Evolutionary conservation across 2,797 vertebrate species (phyloP).

Genomic region (Emys orbicularis): DNA sequence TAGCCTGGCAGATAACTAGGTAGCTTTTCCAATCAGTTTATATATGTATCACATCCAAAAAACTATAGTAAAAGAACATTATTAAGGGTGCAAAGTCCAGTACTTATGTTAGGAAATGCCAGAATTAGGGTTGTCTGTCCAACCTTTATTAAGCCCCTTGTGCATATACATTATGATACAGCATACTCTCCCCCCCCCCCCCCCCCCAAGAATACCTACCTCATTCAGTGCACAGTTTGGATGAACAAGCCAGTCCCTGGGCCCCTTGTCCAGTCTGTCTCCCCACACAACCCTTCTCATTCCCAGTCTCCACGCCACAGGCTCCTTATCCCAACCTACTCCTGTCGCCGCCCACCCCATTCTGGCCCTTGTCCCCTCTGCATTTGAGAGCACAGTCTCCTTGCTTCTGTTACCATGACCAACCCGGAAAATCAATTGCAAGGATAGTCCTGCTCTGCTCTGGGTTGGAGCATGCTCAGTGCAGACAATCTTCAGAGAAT

Average conservation of each 20-base stretch:
- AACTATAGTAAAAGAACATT: rapidly evolving
- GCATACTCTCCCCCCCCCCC: too few relatives aligned
- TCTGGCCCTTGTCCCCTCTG: background rate
- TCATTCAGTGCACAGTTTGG: background rate
- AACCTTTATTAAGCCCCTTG: background rate
- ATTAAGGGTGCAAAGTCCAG: background rate
- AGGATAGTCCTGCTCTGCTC: background rate
- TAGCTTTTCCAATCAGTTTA: background rate
- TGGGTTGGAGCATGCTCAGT: rapidly evolving
- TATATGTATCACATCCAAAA: background rate
- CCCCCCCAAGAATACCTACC: too few relatives aligned
- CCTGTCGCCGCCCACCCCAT: background rate
- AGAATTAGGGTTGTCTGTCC: background rate
- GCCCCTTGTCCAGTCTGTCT: background rate
- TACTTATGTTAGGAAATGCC: background rate
- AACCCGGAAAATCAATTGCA: rapidly evolving
- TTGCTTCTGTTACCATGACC: background rate
- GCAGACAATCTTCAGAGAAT: rapidly evolving
- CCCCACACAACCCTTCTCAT: background rate
- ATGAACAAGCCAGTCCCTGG: background rate
- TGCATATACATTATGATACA: rapidly evolving
- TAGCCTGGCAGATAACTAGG: background rate
- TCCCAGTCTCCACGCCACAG: background rate
- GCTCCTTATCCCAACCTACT: background rate
- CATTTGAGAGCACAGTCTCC: background rate